Base-by-base conservation (phyloP, 2,888 invertebrate species). In the Polymixis lichenea region DNA sequence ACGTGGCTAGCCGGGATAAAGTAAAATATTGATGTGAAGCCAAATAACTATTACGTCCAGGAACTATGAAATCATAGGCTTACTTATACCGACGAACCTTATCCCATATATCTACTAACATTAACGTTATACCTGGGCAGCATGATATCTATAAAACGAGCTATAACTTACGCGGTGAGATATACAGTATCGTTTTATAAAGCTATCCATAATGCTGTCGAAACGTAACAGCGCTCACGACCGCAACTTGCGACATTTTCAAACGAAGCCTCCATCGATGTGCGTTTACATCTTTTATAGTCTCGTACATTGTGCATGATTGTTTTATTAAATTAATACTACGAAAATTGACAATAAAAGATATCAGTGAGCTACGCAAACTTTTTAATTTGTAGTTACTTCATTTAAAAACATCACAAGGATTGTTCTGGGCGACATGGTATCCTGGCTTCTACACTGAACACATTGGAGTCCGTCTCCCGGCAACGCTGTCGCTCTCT, bases 401-500 rank as follows among this genome's bases (percentile, higher is more conserved):
- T 90, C 90, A 89, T 94, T 93, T 91, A 90, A 93, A 93, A 94
- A 94, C 92, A 93, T 93, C 94, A 90, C 94, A 93, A 93, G 92
- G 89, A 81, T 80, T 85, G 85, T 87, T 89, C 88, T 89, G 90
- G 91, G 92, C 90, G 91, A 91, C 90, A 88, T 90, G 91, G 91
- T 89, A 89, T 92, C 88, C 88, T 90, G 91, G 89, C 89, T 86
- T 91, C 92, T 94, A 93, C 91, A 92, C 93, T 94, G 95, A 95
- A 95, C 95, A 95, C 95, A 95, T 93, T 90, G 89, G 85, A 92
- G 94, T 95, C 94, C 93, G 90, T 91, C 91, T 91, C 90, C 90
- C 88, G 90, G 88, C 90, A 86, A 85, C 86, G 87, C 85, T 89
- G 87, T 88, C 90, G 89, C 89, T 92, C 91, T 89, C 91, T 91